Percentiles rank a stretch among this genome's conserved stretches.
Evolutionary conservation across 2,888 invertebrate species (phyloP).

Genomic region (Athrips mouffetella): DNA sequence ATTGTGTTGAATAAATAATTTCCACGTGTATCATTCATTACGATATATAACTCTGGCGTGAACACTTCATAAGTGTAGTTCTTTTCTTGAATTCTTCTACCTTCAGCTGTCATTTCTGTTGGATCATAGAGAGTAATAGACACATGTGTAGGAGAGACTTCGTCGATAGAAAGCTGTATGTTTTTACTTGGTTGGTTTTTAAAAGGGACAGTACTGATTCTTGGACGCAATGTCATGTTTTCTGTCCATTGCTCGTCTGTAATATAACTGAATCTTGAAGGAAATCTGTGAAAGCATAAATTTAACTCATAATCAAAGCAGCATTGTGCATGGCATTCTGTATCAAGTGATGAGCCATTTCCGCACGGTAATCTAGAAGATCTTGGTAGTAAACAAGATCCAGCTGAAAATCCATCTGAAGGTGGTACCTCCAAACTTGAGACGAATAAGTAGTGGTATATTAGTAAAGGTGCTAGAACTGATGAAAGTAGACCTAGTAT

Average conservation of each 20-base stretch:
- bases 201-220: slow-evolving; percentile 53
- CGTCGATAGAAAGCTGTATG: slow-evolving; percentile 54
- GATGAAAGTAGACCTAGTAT: slow-evolving; percentile 37
- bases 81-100: slow-evolving; percentile 43
- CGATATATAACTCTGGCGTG: slow-evolving; percentile 50
- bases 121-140: slow-evolving; percentile 55
- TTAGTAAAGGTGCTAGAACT: slow-evolving; percentile 45
- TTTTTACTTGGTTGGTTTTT: slow-evolving; percentile 38
- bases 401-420: slow-evolving; percentile 57
- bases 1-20: slow-evolving; percentile 70
- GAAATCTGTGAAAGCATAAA: slow-evolving; percentile 74
- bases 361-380: slow-evolving; percentile 56
- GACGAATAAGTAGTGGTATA: slow-evolving; percentile 53
- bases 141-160: slow-evolving; percentile 55
- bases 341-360: slow-evolving; percentile 38
- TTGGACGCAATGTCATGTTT: slow-evolving; percentile 44
- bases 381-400: slow-evolving; percentile 56
- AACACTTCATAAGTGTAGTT: slow-evolving; percentile 45
- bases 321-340: slow-evolving; percentile 65
- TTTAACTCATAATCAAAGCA: slow-evolving; percentile 64
- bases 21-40: slow-evolving; percentile 45
- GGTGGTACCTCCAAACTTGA: slow-evolving; percentile 43
- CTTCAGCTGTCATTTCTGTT: slow-evolving; percentile 28
- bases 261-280: slow-evolving; percentile 72
- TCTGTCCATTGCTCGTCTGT: slow-evolving; percentile 53